Conservation (phyloP, 2,888 invertebrate genomes). For the Tiliacea aurago region DNA sequence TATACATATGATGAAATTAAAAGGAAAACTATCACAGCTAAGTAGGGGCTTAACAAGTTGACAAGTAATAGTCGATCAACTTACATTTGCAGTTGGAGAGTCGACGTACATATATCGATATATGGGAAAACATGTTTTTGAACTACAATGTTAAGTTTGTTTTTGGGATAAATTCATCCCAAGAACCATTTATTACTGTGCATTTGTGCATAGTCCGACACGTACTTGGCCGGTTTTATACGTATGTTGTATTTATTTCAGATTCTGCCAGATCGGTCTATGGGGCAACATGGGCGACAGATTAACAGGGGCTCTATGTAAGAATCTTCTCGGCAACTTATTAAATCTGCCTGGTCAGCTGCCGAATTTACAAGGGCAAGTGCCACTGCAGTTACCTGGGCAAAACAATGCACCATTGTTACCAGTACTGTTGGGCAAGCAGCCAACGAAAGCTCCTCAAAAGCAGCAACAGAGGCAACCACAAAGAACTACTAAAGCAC, state of each 20-base stretch:
- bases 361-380: slow-evolving; percentile 35
- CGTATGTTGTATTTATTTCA: slow-evolving; percentile 67
- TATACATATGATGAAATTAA: no score
- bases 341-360: slow-evolving; percentile 72
- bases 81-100: no score
- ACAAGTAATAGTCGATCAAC: no score
- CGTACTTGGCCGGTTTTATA: neutral
- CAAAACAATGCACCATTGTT: slow-evolving; percentile 36
- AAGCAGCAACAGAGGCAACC: slow-evolving; percentile 44
- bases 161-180: no score
- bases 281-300: slow-evolving; percentile 92
- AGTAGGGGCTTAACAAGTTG: no score
- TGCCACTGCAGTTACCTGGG: slow-evolving; percentile 24
- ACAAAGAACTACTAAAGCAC: slow-evolving; percentile 51
- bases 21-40: no score
- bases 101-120: no score
- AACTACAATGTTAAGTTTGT: no score
- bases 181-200: no score
- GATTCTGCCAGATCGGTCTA: slow-evolving; percentile 93
- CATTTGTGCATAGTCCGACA: no score
- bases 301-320: slow-evolving; percentile 90
- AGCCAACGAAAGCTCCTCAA: slow-evolving; percentile 31
- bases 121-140: no score
- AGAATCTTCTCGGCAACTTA: slow-evolving; percentile 79
- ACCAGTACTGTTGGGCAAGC: slow-evolving; percentile 37